Conservation (phyloP, 2,113 vertebrate species). For the Mustela nigripes region DNA sequence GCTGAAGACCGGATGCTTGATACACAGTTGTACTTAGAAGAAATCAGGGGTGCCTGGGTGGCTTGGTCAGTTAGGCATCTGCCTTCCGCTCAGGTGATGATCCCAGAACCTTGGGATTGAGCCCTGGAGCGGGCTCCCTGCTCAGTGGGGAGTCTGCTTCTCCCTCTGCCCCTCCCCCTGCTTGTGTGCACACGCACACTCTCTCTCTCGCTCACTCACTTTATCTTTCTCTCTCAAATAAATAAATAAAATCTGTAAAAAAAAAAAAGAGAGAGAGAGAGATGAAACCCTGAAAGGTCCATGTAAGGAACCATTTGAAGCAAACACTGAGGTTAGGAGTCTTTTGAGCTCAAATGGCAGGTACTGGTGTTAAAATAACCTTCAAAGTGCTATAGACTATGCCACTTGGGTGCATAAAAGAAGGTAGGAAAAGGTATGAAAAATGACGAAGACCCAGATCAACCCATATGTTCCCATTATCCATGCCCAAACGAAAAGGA, state of each 20-base stretch:
- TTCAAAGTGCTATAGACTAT: background rate
- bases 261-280: background rate
- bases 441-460: background rate
- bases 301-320: background rate
- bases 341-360: background rate
- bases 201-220: background rate
- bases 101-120: background rate
- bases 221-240: background rate
- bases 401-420: background rate
- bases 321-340: background rate
- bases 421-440: background rate
- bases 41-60: background rate
- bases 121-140: too few species aligned
- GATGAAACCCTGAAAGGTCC: background rate
- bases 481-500: background rate
- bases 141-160: too few species aligned
- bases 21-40: background rate
- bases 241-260: background rate
- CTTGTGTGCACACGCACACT: fast-evolving
- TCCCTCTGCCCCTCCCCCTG: background rate
- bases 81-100: background rate
- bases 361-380: background rate
- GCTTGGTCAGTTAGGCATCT: background rate
- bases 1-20: background rate
- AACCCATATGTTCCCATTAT: background rate